A percentile compares a stretch with the other conserved stretches of the same genome.
Conservation (phyloP, 2,888 invertebrate genomes). For the Stenodema calcarata region DNA sequence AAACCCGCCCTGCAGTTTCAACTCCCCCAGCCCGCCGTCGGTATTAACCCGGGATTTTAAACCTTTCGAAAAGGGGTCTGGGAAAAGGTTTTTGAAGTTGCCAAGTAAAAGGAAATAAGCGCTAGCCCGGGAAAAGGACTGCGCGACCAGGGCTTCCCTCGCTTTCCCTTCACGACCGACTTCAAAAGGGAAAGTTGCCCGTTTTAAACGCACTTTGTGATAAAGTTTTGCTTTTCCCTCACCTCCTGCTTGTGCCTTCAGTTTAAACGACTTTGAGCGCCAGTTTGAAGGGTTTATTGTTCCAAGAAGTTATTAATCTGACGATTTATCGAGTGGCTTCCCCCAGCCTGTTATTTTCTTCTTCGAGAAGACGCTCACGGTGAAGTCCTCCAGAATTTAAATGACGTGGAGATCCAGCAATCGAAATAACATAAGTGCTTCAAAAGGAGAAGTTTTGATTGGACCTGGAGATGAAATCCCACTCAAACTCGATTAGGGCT, state of each 20-base stretch:
- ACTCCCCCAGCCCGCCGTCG: neutral
- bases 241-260: neutral
- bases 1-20: too few species aligned
- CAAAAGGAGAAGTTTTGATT: neutral
- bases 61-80: neutral
- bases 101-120: neutral
- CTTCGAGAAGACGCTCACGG: neutral
- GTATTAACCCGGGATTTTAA: neutral
- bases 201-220: neutral
- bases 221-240: neutral
- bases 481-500: neutral
- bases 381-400: neutral
- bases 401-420: neutral
- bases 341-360: neutral
- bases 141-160: neutral
- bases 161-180: neutral
- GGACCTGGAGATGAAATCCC: neutral
- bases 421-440: neutral
- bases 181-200: conserved; percentile 19
- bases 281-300: conserved; percentile 19
- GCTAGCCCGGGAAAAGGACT: neutral
- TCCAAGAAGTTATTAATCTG: conserved; percentile 12
- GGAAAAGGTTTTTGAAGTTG: neutral
- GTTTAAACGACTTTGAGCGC: conserved; percentile 18
- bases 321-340: conserved; percentile 13